Evolutionary conservation across 1,140 invertebrate genomes (phyloP).

Genomic region (Camponotus pennsylvanicus): DNA sequence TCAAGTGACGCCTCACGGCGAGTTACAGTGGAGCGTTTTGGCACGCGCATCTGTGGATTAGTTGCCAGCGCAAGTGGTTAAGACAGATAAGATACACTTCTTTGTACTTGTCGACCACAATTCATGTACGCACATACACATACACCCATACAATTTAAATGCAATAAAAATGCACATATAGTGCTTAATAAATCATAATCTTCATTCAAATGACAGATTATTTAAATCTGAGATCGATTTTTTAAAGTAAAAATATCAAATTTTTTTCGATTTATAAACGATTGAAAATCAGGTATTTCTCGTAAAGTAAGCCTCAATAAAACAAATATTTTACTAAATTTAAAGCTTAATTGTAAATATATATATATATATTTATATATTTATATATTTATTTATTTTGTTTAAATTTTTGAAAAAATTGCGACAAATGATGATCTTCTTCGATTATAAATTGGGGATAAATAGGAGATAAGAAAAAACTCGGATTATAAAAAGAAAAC

Average conservation of each 20-base stretch:
- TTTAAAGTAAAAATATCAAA: background rate
- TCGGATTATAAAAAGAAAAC: too few species aligned
- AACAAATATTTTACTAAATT: background rate
- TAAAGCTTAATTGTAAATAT: background rate
- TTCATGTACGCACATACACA: background rate
- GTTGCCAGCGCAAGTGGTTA: too few species aligned
- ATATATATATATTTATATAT: background rate
- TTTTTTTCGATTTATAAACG: background rate
- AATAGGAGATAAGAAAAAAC: too few species aligned
- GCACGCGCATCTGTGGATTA: too few species aligned
- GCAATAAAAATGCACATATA: background rate
- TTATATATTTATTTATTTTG: background rate
- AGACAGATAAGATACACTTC: conserved; percentile 1
- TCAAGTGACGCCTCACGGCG: too few species aligned
- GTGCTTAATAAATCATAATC: background rate
- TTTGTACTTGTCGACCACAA: background rate
- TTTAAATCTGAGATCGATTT: background rate
- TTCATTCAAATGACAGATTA: background rate
- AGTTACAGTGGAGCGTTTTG: too few species aligned
- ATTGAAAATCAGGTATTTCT: background rate
- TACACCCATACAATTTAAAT: background rate
- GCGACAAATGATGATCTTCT: too few species aligned
- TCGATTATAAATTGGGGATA: background rate
- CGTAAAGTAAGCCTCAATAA: background rate
- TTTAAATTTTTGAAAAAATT: background rate